Conservation (phyloP, 2,113 vertebrate species). For the Pomatostomus ruficeps region DNA sequence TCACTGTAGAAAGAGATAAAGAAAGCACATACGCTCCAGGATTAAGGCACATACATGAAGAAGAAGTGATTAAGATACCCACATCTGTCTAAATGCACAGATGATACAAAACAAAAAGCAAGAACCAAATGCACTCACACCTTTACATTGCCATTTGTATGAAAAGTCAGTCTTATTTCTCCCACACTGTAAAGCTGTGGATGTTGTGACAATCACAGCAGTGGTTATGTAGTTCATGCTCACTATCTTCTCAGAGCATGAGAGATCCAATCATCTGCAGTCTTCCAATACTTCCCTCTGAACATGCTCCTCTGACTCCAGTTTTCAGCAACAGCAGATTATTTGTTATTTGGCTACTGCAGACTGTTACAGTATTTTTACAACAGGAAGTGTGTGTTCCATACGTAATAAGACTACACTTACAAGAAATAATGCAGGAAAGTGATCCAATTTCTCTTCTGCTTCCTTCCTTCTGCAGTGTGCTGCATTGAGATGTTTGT, state of each 20-base stretch:
- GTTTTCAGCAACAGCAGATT: not conserved
- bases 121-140: not conserved
- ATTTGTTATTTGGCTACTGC: not conserved
- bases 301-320: not conserved
- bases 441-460: conserved; percentile 48
- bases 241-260: not conserved
- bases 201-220: not conserved
- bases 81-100: not conserved
- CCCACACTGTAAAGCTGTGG: not conserved
- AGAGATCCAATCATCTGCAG: not conserved
- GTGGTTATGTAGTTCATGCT: not conserved
- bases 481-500: conserved; percentile 12
- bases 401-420: not conserved
- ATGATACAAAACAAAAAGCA: not conserved
- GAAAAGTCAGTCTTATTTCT: not conserved
- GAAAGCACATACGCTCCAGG: not conserved
- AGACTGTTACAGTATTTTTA: not conserved
- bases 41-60: not conserved
- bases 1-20: not conserved
- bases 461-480: conserved; percentile 47
- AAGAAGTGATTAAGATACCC: not conserved
- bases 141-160: not conserved
- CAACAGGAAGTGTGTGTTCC: conserved; percentile 49
- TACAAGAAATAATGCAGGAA: conserved; percentile 42
- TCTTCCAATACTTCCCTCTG: not conserved